A percentile compares a stretch with the other conserved stretches of the same genome.
Evolutionary conservation across 2,888 invertebrate genomes (phyloP).

Genomic region (Tinea pellionella): DNA sequence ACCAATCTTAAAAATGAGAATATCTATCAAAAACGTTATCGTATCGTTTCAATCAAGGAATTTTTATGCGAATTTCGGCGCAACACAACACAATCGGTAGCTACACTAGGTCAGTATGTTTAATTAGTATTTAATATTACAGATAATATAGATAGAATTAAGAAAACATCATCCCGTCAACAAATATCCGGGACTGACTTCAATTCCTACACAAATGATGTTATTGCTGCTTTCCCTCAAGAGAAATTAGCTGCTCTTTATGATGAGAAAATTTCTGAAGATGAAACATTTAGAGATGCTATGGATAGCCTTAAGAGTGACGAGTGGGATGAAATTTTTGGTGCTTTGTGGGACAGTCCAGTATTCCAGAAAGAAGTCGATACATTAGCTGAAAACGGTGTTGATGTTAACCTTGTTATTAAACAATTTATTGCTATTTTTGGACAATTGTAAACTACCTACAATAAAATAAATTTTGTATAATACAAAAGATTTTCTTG

Average conservation of each 20-base stretch:
- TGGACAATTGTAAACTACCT: constrained; percentile 31
- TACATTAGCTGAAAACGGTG: constrained; percentile 34
- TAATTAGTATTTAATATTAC: constrained; percentile 4
- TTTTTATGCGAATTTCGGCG: no score
- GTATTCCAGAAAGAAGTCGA: constrained; percentile 36
- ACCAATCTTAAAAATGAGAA: no score
- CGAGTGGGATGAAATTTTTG: constrained; percentile 35
- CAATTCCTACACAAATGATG: constrained; percentile 33
- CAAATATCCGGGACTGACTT: constrained; percentile 31
- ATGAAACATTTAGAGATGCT: constrained; percentile 38
- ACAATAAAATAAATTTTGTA: no score
- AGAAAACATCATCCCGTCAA: constrained; percentile 21
- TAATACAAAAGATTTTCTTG: no score
- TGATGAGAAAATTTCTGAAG: constrained; percentile 39
- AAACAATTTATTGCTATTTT: constrained; percentile 37
- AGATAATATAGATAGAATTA: background rate
- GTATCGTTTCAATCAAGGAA: no score
- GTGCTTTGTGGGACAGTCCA: constrained; percentile 36
- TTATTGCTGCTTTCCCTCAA: constrained; percentile 34
- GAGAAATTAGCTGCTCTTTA: constrained; percentile 38
- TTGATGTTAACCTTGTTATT: constrained; percentile 28
- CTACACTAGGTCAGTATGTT: no score
- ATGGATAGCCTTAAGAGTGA: constrained; percentile 40
- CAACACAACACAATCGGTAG: no score
- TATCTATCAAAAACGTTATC: no score